phyloP scores from a whole-genome alignment of 2,888 invertebrate genomes.

The Philaethria dido region DNA sequence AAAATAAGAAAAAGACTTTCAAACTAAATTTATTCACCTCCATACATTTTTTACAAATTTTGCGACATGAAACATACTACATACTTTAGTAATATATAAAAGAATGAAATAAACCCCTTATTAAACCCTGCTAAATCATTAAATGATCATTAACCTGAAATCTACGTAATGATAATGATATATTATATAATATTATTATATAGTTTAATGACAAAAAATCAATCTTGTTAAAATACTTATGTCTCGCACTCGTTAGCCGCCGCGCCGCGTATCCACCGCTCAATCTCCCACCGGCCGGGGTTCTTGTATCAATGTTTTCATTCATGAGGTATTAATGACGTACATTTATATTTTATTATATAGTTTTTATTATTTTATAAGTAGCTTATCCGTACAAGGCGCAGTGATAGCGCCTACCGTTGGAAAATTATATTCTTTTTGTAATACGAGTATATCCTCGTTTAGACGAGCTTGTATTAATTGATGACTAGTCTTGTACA shows the following conservation, averaged over 20 bases:
- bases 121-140: not conserved
- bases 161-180: not conserved
- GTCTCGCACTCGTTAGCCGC: slow-evolving; percentile 4
- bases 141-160: not conserved
- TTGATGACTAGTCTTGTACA: not conserved
- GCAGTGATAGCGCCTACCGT: slow-evolving; percentile 6
- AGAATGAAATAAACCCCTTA: not conserved
- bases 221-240: slow-evolving; percentile 27
- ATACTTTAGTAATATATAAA: no score
- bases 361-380: not conserved
- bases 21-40: no score
- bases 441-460: not conserved
- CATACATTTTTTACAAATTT: no score
- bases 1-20: no score
- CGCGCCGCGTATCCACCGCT: slow-evolving; percentile 3
- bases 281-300: slow-evolving; percentile 9
- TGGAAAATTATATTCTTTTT: not conserved
- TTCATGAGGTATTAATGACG: slow-evolving; percentile 17
- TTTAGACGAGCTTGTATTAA: slow-evolving; percentile 2
- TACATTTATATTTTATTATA: slow-evolving; percentile 13
- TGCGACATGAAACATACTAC: no score
- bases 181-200: slow-evolving; percentile 5
- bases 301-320: slow-evolving; percentile 8
- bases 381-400: slow-evolving; percentile 4
- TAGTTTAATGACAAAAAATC: slow-evolving; percentile 12